A percentile compares a stretch with the other conserved stretches of the same genome.
Evolutionary conservation across 2,888 invertebrate genomes (phyloP).

Genomic region (Xylophagus ater): DNA sequence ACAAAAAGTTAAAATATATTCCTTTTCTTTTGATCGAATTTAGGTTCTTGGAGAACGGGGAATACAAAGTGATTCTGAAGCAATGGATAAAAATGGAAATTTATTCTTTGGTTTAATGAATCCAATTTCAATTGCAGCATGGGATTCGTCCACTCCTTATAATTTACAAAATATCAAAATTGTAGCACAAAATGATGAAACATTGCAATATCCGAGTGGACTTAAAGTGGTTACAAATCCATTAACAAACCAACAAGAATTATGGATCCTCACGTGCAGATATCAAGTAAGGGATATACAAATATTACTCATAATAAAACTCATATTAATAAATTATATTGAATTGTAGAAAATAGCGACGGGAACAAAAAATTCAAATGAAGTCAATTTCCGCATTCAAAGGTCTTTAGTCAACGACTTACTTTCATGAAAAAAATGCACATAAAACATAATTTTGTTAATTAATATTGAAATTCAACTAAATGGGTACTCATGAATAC

Average conservation of each 20-base stretch:
- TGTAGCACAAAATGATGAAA: slow-evolving; percentile 45
- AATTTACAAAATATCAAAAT: slow-evolving; percentile 44
- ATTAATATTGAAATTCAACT: no score
- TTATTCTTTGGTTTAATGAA: slow-evolving; percentile 57
- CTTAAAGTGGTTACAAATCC: slow-evolving; percentile 57
- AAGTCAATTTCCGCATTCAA: slow-evolving; percentile 60
- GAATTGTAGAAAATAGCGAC: slow-evolving; percentile 45
- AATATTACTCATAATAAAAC: background rate
- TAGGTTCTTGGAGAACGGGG: slow-evolving; percentile 47
- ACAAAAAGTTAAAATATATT: no score
- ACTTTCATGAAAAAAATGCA: no score
- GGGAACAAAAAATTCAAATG: slow-evolving; percentile 43
- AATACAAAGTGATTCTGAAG: slow-evolving; percentile 60
- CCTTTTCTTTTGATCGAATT: slow-evolving; percentile 17
- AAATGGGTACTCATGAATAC: no score
- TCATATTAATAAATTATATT: slow-evolving; percentile 2
- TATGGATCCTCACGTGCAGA: slow-evolving; percentile 56
- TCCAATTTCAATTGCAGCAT: slow-evolving; percentile 58
- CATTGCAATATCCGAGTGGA: slow-evolving; percentile 63
- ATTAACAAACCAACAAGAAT: slow-evolving; percentile 45
- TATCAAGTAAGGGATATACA: slow-evolving; percentile 46
- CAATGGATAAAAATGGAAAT: slow-evolving; percentile 54
- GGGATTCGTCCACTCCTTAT: slow-evolving; percentile 57
- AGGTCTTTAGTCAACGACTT: no score
- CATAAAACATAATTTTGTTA: no score